These are phyloP conservation scores for Apeltes quadracus DNA, from an alignment of 2,113 vertebrate genomes.

Conservation along the genomic window DNA sequence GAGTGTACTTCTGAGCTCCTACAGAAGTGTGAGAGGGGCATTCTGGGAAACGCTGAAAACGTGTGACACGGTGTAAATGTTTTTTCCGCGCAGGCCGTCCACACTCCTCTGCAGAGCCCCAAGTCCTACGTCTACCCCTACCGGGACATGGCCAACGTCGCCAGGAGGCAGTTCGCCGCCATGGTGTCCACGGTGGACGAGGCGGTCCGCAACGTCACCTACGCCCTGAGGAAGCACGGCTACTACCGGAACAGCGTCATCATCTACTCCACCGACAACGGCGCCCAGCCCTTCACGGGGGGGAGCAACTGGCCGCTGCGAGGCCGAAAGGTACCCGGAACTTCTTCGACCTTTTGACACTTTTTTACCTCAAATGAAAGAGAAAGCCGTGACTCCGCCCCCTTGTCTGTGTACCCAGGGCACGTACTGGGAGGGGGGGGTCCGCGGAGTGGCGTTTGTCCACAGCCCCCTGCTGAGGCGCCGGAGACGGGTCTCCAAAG, in stretches of 20 bases:
- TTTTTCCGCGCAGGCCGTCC: constrained; percentile 80
- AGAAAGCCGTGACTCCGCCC: neutral
- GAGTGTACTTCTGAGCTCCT: neutral
- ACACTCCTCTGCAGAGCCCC: constrained; percentile 91
- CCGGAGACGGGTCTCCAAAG: constrained; percentile 85
- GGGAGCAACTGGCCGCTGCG: constrained; percentile 97
- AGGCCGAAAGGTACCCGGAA: constrained; percentile 83
- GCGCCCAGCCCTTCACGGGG: constrained; percentile 93
- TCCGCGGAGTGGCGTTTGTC: constrained; percentile 91
- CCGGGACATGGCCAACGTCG: constrained; percentile 87
- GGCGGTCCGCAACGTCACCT: constrained; percentile 91
- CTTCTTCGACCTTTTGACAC: neutral
- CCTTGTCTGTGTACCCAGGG: constrained; percentile 69
- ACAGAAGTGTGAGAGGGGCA: neutral
- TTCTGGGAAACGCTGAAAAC: constrained; percentile 3
- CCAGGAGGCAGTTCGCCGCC: constrained; percentile 89
- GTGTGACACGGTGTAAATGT: neutral
- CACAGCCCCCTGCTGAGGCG: constrained; percentile 91
- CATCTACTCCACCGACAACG: constrained; percentile 93
- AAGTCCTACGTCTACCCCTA: constrained; percentile 94
- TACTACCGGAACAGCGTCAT: constrained; percentile 93
- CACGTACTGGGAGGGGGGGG: constrained; percentile 95
- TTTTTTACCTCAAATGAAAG: neutral
- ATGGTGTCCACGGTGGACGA: constrained; percentile 97
- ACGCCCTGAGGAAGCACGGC: constrained; percentile 90